phyloP scores from a whole-genome alignment of 2,113 vertebrate species.

The Hippopotamus amphibius region DNA sequence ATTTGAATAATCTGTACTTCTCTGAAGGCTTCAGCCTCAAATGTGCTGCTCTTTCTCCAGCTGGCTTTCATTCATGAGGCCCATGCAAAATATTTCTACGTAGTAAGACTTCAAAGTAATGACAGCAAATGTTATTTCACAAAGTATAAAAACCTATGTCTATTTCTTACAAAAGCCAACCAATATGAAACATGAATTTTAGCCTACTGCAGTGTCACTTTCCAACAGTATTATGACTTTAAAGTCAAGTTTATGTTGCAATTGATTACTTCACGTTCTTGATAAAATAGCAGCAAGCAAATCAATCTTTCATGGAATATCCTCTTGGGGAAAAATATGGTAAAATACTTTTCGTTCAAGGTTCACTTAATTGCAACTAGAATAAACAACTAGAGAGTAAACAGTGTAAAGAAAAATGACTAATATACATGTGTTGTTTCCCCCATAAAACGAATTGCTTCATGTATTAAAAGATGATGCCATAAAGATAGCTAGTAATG shows the following conservation, averaged over 20 bases:
- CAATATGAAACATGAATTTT: not conserved
- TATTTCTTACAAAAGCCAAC: not conserved
- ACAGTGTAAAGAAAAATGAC: not conserved
- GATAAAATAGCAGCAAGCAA: conserved; percentile 26
- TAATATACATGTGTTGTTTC: not conserved
- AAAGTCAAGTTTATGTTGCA: not conserved
- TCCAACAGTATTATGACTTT: not conserved
- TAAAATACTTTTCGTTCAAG: not conserved
- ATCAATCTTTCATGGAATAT: not conserved
- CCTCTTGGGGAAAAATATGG: not conserved
- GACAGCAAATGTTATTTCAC: not conserved
- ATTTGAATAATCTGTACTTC: not conserved
- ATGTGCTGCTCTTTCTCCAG: not conserved
- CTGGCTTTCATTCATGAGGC: not conserved
- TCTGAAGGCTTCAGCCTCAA: not conserved
- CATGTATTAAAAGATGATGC: not conserved
- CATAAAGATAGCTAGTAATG: conserved; percentile 12
- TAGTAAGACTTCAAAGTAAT: not conserved
- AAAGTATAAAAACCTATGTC: not conserved
- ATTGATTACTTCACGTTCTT: not conserved
- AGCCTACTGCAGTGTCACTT: not conserved
- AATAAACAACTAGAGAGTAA: not conserved
- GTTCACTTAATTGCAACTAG: not conserved
- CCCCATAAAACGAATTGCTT: not conserved
- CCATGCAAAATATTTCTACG: not conserved